Evolutionary conservation across 2,888 invertebrate genomes (phyloP).

Genomic region (Encarsia formosa): DNA sequence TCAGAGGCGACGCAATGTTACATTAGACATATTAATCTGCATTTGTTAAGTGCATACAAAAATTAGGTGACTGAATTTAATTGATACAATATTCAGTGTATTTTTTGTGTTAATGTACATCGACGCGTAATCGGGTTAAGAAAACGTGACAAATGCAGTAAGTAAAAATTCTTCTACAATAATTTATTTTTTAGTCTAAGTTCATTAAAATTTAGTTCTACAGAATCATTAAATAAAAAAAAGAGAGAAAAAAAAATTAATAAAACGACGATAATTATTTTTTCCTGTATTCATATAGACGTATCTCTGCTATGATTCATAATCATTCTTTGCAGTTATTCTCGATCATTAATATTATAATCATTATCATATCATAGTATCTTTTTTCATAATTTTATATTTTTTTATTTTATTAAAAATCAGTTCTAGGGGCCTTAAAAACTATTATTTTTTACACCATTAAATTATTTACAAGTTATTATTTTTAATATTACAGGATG

Average conservation of each 20-base stretch:
- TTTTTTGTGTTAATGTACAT: conserved; percentile 21
- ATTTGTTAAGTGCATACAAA: conserved; percentile 15
- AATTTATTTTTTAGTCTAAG: conserved; percentile 23
- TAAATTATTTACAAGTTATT: conserved; percentile 39
- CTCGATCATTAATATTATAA: too few relatives aligned
- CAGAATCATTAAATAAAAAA: conserved; percentile 23
- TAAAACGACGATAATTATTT: conserved; percentile 23
- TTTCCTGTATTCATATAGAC: conserved; percentile 24
- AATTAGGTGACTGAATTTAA: conserved; percentile 17
- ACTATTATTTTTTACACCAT: conserved; percentile 39
- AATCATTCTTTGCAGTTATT: conserved; percentile 11
- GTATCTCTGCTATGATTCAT: conserved; percentile 22
- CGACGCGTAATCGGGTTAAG: conserved; percentile 17
- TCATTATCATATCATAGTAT: conserved; percentile 23
- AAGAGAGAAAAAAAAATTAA: too few relatives aligned
- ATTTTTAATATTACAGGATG: conserved; percentile 42
- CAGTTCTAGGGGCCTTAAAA: conserved; percentile 30
- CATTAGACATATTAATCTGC: conserved; percentile 13
- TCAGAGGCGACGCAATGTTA: conserved; percentile 13
- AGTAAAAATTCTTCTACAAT: conserved; percentile 22
- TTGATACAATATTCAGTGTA: conserved; percentile 10
- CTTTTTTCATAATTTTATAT: conserved; percentile 10
- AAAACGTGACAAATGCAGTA: conserved; percentile 20
- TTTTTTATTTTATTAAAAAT: conserved; percentile 28
- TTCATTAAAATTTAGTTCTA: conserved; percentile 23